phyloP scores from a whole-genome alignment of 2,888 invertebrate genomes.

The Eupeodes luniger region DNA sequence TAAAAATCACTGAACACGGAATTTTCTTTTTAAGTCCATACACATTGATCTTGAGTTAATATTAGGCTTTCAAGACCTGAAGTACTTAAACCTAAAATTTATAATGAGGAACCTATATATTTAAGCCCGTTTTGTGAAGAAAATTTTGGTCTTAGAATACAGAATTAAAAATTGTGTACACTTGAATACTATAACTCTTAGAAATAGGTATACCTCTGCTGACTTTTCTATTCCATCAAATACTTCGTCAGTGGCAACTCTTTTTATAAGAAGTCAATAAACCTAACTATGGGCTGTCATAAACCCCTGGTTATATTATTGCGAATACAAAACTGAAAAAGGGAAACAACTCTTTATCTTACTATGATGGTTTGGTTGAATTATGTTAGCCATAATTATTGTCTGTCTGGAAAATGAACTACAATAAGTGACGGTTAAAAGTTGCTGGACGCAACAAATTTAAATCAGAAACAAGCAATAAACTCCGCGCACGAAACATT shows the following conservation, averaged over 20 bases:
- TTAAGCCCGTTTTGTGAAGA: too few relatives aligned
- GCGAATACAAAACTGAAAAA: neutral
- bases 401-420: conserved; percentile 11
- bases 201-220: too few relatives aligned
- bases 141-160: too few relatives aligned
- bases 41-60: too few relatives aligned
- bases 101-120: too few relatives aligned
- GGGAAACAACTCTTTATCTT: neutral
- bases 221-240: too few relatives aligned
- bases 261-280: conserved; percentile 7
- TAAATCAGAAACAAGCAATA: conserved; percentile 11
- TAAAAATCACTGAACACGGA: too few relatives aligned
- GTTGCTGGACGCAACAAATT: conserved; percentile 18
- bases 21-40: too few relatives aligned
- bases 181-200: too few relatives aligned
- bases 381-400: conserved; percentile 4
- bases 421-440: conserved; percentile 21
- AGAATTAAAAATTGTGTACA: too few relatives aligned
- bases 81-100: too few relatives aligned
- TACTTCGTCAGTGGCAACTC: neutral
- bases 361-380: neutral
- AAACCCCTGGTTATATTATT: neutral
- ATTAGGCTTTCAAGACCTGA: too few relatives aligned
- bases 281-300: neutral
- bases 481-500: neutral